phyloP scores from a whole-genome alignment of 2,888 invertebrate genomes.

The Microplitis deprimator region DNA sequence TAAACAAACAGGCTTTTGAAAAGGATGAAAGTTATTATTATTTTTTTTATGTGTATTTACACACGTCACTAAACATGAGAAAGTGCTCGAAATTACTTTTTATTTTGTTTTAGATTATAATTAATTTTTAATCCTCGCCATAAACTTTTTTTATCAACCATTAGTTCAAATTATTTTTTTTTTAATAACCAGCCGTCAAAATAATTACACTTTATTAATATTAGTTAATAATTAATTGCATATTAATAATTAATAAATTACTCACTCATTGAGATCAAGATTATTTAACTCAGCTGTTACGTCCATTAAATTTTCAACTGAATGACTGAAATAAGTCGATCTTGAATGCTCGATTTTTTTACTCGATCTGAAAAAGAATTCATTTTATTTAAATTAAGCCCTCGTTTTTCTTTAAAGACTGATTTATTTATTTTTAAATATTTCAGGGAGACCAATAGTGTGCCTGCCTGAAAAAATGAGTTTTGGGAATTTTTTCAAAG shows the following conservation, averaged over 20 bases:
- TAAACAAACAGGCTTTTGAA: not conserved
- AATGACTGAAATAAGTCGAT: constrained; percentile 42
- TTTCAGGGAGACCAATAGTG: no score
- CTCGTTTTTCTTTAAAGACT: no score
- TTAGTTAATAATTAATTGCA: no score
- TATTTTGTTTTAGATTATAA: not conserved
- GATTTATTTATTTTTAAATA: no score
- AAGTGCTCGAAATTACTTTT: not conserved
- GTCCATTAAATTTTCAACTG: constrained; percentile 43
- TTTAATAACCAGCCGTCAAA: not conserved
- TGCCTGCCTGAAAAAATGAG: no score
- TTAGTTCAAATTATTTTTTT: not conserved
- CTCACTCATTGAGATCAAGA: constrained; percentile 49
- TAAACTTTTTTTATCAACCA: not conserved
- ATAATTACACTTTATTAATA: not conserved
- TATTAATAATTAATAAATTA: not conserved
- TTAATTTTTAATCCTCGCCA: not conserved
- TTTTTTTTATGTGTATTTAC: not conserved
- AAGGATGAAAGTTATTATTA: not conserved
- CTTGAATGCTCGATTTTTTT: constrained; percentile 40
- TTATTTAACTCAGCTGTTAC: constrained; percentile 35
- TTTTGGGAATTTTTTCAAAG: no score
- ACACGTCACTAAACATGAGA: not conserved
- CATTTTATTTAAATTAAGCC: not conserved
- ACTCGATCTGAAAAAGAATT: constrained; percentile 31